Evolutionary conservation across 2,888 invertebrate species (phyloP).

Genomic region (Calliphora vomitoria): DNA sequence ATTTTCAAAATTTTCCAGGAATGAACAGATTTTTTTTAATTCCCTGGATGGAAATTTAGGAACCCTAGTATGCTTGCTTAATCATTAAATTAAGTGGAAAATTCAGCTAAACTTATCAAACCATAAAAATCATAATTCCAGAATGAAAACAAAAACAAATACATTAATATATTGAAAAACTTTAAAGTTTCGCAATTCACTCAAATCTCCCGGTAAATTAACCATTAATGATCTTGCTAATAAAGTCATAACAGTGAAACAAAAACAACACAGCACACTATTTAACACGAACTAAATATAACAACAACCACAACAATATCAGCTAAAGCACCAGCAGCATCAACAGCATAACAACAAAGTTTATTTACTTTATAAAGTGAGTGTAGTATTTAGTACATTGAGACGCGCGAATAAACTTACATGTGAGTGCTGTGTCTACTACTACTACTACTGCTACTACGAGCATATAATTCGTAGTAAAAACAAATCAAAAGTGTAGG

Average conservation of each 20-base stretch:
- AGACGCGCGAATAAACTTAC: neutral
- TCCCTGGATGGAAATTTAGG: too few relatives aligned
- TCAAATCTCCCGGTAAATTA: conserved; percentile 50
- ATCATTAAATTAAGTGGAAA: conserved; percentile 2
- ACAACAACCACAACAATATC: conserved; percentile 26
- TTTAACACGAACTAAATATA: conserved; percentile 40
- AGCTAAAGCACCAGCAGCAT: conserved; percentile 8
- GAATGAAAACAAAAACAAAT: conserved; percentile 33
- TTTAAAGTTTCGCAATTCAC: conserved; percentile 29
- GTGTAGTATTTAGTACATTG: neutral
- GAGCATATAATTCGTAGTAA: conserved; percentile 34
- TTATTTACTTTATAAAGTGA: conserved; percentile 61
- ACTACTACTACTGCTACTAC: conserved; percentile 12
- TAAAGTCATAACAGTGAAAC: conserved; percentile 67
- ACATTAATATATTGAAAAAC: neutral
- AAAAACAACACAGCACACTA: conserved; percentile 24
- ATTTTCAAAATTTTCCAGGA: too few relatives aligned
- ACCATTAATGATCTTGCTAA: conserved; percentile 69
- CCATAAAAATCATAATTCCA: neutral
- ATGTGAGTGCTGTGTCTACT: neutral
- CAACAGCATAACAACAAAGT: conserved; percentile 22
- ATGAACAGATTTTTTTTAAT: too few relatives aligned
- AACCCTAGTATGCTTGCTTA: neutral
- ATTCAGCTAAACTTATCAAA: conserved; percentile 15
- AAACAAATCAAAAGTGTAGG: conserved; percentile 56